Evolutionary conservation across 2,888 invertebrate species (phyloP).

Genomic region (Cosmia trapezina): DNA sequence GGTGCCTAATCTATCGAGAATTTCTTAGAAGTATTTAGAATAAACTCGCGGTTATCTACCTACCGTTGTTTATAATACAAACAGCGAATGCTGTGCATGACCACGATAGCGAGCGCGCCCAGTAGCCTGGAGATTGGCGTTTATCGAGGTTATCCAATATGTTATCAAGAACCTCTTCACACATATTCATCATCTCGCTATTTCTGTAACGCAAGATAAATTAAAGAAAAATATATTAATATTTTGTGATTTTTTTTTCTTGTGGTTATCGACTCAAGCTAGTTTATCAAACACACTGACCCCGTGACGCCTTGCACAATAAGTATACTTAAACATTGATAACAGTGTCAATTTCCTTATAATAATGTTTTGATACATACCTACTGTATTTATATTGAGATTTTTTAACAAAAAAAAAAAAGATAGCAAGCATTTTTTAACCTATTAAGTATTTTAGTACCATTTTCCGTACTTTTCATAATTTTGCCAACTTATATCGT

Average conservation of each 20-base stretch:
- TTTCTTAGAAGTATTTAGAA: slow-evolving; percentile 26
- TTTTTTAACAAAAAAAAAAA: slow-evolving; percentile 14
- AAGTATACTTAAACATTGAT: slow-evolving; percentile 73
- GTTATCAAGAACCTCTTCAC: slow-evolving; percentile 63
- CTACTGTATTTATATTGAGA: slow-evolving; percentile 21
- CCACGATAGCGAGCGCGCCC: not conserved
- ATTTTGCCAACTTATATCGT: not conserved
- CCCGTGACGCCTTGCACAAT: slow-evolving; percentile 84
- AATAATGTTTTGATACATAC: slow-evolving; percentile 57
- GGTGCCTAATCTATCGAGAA: not conserved
- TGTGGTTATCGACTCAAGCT: slow-evolving; percentile 72
- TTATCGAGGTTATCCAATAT: slow-evolving; percentile 69
- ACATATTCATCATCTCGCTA: slow-evolving; percentile 65
- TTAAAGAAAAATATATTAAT: slow-evolving; percentile 74
- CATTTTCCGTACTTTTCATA: not conserved
- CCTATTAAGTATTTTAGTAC: not conserved
- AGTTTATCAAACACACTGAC: slow-evolving; percentile 83
- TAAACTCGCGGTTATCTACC: slow-evolving; percentile 25
- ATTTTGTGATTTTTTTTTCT: slow-evolving; percentile 78
- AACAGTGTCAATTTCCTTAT: slow-evolving; percentile 78
- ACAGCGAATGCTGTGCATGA: slow-evolving; percentile 42
- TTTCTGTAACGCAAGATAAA: slow-evolving; percentile 76
- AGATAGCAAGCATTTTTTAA: accelerated
- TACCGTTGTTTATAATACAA: slow-evolving; percentile 27
- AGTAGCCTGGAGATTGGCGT: slow-evolving; percentile 42